phyloP scores from a whole-genome alignment of 2,113 vertebrate species.

The Theristicus caerulescens region DNA sequence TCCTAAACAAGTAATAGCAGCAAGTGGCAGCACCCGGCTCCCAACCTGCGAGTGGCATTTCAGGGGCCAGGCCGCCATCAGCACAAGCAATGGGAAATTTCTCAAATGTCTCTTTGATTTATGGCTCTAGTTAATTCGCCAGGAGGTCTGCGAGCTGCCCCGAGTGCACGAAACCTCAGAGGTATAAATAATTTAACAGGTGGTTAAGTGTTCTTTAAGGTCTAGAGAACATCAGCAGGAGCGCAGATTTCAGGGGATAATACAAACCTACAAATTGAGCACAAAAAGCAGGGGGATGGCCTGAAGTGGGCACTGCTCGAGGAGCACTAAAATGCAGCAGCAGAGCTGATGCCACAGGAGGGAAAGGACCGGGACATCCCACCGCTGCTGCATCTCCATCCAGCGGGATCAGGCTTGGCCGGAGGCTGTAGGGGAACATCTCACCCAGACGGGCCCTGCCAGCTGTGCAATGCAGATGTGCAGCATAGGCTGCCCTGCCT shows the following conservation, averaged over 20 bases:
- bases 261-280: background rate
- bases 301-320: background rate
- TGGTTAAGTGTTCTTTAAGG: slow-evolving; percentile 75
- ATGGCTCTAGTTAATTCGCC: slow-evolving; percentile 78
- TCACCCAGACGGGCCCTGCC: background rate
- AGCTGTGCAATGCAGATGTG: background rate
- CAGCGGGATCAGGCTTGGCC: background rate
- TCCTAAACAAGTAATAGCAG: slow-evolving; percentile 21
- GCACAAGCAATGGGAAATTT: slow-evolving; percentile 61
- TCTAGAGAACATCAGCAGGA: slow-evolving; percentile 47
- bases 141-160: slow-evolving; percentile 70
- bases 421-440: background rate
- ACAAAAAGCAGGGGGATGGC: background rate
- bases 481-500: background rate
- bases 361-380: background rate
- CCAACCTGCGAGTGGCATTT: slow-evolving; percentile 15
- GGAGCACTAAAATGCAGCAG: background rate
- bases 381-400: background rate
- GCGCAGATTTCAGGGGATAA: background rate
- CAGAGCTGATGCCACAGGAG: background rate
- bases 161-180: slow-evolving; percentile 28
- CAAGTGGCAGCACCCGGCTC: slow-evolving; percentile 13
- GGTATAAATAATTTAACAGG: slow-evolving; percentile 80
- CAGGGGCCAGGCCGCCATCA: background rate
- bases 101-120: slow-evolving; percentile 77